These are phyloP conservation scores for Stenoptilia bipunctidactyla DNA, from an alignment of 2,888 invertebrate genomes.

Conservation along the genomic window DNA sequence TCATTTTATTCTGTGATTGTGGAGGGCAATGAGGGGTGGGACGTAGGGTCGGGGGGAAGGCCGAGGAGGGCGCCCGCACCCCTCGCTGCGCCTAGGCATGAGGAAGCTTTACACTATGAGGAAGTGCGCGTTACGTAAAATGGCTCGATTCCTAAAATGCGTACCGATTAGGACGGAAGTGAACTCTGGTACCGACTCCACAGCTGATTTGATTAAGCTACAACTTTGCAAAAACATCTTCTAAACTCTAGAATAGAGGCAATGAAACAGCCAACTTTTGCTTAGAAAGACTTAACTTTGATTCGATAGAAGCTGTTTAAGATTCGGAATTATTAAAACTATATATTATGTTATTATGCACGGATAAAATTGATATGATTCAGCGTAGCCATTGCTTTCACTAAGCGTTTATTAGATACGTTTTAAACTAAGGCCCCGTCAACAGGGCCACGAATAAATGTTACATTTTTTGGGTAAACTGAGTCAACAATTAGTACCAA, in stretches of 20 bases:
- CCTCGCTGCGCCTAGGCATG: constrained; percentile 26
- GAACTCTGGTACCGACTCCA: constrained; percentile 69
- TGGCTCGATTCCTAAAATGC: constrained; percentile 71
- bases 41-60: neutral
- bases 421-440: constrained; percentile 51
- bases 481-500: constrained; percentile 21
- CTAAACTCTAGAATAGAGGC: constrained; percentile 50
- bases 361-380: constrained; percentile 71
- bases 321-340: constrained; percentile 66
- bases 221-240: constrained; percentile 57
- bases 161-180: constrained; percentile 71
- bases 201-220: constrained; percentile 68
- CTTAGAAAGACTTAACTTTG: constrained; percentile 38
- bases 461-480: constrained; percentile 21
- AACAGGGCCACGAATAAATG: constrained; percentile 42
- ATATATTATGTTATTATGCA: no score
- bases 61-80: no score
- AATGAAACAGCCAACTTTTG: constrained; percentile 36
- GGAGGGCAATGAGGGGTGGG: no score
- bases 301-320: constrained; percentile 61
- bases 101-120: constrained; percentile 14
- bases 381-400: constrained; percentile 62
- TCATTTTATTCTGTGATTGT: neutral
- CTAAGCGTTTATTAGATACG: constrained; percentile 61
- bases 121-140: constrained; percentile 69